Percentiles rank a stretch among this genome's conserved stretches.
These are phyloP conservation scores for Arge pagana DNA, from an alignment of 2,888 invertebrate genomes.

Conservation along the genomic window DNA sequence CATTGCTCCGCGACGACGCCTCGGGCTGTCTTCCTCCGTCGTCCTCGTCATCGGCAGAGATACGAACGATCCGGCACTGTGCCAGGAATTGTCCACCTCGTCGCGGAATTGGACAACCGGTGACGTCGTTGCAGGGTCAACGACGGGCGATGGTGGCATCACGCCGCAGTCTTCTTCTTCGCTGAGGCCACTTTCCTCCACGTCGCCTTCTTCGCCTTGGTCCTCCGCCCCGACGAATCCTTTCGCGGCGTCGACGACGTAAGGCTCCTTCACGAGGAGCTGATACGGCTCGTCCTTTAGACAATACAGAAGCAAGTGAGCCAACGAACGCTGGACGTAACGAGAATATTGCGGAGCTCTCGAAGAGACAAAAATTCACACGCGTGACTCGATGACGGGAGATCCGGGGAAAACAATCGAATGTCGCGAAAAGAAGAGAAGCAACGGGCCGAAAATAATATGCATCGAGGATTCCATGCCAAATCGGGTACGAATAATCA, in stretches of 20 bases:
- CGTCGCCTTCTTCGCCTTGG: constrained; percentile 48
- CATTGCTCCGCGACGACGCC: constrained; percentile 41
- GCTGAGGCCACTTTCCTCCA: constrained; percentile 45
- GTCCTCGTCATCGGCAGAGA: neutral
- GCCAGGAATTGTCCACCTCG: constrained; percentile 43
- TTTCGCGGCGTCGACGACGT: constrained; percentile 28
- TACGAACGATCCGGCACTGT: constrained; percentile 28
- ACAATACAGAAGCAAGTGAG: no score
- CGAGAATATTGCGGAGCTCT: no score
- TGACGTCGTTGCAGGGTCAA: constrained; percentile 42
- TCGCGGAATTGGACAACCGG: constrained; percentile 41
- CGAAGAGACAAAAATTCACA: no score
- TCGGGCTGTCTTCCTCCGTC: constrained; percentile 31
- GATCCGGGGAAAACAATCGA: no score
- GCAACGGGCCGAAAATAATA: no score
- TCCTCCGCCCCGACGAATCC: constrained; percentile 35
- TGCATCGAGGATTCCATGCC: no score
- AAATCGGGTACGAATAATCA: no score
- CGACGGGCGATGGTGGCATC: constrained; percentile 52
- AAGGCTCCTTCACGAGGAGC: constrained; percentile 54
- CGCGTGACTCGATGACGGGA: no score
- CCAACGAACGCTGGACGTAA: no score
- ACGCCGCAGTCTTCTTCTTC: constrained; percentile 40
- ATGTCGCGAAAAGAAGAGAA: no score
- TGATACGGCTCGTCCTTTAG: constrained; percentile 55